phyloP scores from a whole-genome alignment of 2,113 vertebrate species.

The Aplodontia rufa region DNA sequence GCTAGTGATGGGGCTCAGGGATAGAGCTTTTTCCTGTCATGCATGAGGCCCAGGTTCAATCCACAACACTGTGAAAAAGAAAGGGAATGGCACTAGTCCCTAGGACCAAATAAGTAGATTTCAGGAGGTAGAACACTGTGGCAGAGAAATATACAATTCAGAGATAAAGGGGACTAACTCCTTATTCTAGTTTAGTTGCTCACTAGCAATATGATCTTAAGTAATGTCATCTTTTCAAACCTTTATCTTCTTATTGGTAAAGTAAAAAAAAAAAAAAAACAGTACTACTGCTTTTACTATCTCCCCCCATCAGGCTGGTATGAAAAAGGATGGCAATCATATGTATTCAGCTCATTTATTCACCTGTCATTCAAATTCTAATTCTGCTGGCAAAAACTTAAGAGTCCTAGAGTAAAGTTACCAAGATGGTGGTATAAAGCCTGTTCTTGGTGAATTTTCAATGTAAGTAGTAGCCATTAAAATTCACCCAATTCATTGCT shows the following conservation, averaged over 20 bases:
- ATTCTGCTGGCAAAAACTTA: background rate
- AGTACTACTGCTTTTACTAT: too few relatives aligned
- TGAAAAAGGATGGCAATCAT: background rate
- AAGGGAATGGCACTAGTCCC: background rate
- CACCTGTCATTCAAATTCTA: background rate
- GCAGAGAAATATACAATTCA: background rate
- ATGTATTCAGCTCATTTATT: background rate
- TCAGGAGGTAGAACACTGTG: background rate
- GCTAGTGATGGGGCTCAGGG: too few relatives aligned
- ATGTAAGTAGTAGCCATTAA: background rate
- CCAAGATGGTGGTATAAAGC: too few relatives aligned
- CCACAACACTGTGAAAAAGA: too few relatives aligned
- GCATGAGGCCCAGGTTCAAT: too few relatives aligned
- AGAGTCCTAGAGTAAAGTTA: background rate
- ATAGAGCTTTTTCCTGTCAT: too few relatives aligned
- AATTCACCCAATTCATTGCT: background rate
- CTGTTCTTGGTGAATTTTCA: background rate
- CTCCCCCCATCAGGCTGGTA: background rate
- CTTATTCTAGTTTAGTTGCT: background rate
- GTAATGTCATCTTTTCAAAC: background rate
- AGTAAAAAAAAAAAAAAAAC: too few relatives aligned
- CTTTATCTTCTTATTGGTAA: background rate
- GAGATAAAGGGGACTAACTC: background rate
- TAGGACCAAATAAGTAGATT: background rate
- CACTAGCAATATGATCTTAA: background rate